These are phyloP conservation scores for Cydia fagiglandana DNA, from an alignment of 1,140 invertebrate species.

Conservation along the genomic window DNA sequence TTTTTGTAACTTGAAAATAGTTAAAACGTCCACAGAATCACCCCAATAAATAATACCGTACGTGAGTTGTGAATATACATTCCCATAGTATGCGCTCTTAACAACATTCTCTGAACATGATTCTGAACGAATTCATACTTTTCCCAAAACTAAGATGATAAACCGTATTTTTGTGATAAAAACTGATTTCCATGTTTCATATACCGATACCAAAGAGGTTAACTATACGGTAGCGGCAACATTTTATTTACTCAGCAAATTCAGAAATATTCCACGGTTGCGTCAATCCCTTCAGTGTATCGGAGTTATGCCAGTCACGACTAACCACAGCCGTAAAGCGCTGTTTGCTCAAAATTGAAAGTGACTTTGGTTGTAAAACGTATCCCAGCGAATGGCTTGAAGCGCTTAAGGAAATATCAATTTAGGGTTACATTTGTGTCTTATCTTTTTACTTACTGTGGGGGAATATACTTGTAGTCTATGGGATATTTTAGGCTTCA, in stretches of 20 bases:
- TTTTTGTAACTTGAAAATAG: too few species aligned
- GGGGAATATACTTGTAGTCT: background rate
- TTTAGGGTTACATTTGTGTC: constrained; percentile 44
- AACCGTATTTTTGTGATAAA: too few species aligned
- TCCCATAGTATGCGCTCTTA: too few species aligned
- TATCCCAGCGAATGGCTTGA: constrained; percentile 44
- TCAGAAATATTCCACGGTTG: constrained; percentile 40
- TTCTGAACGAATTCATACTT: too few species aligned
- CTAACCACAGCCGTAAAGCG: constrained; percentile 59
- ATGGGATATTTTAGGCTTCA: too few species aligned
- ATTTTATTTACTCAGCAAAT: background rate
- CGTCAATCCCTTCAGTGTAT: constrained; percentile 37
- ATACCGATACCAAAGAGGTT: background rate
- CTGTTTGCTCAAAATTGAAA: constrained; percentile 71
- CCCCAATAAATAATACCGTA: too few species aligned
- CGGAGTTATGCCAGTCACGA: constrained; percentile 62
- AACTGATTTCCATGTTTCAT: too few species aligned
- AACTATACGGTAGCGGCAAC: background rate
- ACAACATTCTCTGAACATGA: too few species aligned
- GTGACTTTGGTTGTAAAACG: constrained; percentile 64
- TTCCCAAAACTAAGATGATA: too few species aligned
- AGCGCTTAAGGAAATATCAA: constrained; percentile 57
- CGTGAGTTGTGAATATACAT: too few species aligned
- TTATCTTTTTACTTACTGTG: constrained; percentile 45
- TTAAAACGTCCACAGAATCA: too few species aligned